Evolutionary conservation across 1,140 invertebrate genomes (phyloP), one percentile per base, ranked within the genome.

Genomic region (Wiebesia pumilae): DNA sequence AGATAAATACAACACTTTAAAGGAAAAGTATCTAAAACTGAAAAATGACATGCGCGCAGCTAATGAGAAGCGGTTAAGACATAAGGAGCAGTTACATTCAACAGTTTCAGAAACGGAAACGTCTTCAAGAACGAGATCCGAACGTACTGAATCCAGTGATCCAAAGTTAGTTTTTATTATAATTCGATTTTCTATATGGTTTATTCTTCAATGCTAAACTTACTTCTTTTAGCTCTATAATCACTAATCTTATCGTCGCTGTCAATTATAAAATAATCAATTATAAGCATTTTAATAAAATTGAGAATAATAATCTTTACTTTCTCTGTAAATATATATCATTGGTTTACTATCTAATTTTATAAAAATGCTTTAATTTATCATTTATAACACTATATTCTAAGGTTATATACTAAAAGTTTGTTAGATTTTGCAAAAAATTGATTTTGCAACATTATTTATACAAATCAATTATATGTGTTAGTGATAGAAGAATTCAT

Each of bases 11-110:
- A 94, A 95, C n/a, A 96, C 95, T 82, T 92, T 97, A 33, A 97
- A 97, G 91, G 96, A 97, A 89, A 97, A 97, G 90, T 97, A 97
- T 89, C 94, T 96, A 27, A 94, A 96, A n/a, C 91, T 97, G 43
- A 97, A 97, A 90, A 96, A 95, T 16, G 96, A 97, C 83, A 96
- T 97, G 6, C 96, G 96, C 90, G 90, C 96, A 33, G 94, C 94
- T 0, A 92, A 96, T 33, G 96, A 96, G 88, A 95, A 94, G 81
- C 93, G 95, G 77, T 93, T 90, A 73, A 92, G 90, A n/a, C 90
- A 94, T 86, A 94, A 95, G 89, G 93, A 97, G 89, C 94, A 95
- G 91, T 79, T 77, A 14, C 82, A 85, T 82, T 38, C 79, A 0
- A 82, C 79, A 0, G 96, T 96, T 2, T 97, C 96, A 0, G 96